phyloP scores from a whole-genome alignment of 2,888 invertebrate species.

The Carcina quercana region DNA sequence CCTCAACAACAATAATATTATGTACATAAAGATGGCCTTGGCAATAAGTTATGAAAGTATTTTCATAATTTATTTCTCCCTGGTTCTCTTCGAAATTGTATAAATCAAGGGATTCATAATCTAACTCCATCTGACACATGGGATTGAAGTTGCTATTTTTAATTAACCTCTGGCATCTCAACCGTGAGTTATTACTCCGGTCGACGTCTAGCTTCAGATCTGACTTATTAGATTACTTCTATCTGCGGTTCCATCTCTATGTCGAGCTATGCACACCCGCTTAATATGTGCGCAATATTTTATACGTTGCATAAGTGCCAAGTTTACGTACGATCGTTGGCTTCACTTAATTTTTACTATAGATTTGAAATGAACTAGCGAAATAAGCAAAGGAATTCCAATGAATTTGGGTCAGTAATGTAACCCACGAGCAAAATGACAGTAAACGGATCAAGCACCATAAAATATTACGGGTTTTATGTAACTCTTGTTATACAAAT shows the following conservation, averaged over 20 bases:
- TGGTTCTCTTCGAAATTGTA: constrained; percentile 27
- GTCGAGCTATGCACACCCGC: constrained; percentile 31
- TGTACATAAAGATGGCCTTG: constrained; percentile 1
- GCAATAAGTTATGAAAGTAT: neutral
- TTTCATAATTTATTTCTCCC: neutral
- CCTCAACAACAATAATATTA: constrained; percentile 12
- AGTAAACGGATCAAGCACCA: constrained; percentile 54
- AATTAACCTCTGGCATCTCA: constrained; percentile 71
- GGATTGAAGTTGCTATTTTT: constrained; percentile 71
- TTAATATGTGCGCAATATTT: constrained; percentile 67
- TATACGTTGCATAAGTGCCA: constrained; percentile 57
- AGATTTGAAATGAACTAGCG: constrained; percentile 45
- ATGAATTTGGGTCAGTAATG: constrained; percentile 34
- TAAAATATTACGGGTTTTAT: constrained; percentile 51
- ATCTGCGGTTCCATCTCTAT: constrained; percentile 60
- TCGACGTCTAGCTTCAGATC: constrained; percentile 65
- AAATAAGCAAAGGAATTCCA: too few species aligned
- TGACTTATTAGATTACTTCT: constrained; percentile 72
- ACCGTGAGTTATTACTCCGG: constrained; percentile 63
- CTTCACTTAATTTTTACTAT: constrained; percentile 48
- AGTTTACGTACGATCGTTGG: constrained; percentile 50
- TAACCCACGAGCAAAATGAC: constrained; percentile 33
- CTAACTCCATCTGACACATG: constrained; percentile 54
- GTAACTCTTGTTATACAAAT: constrained; percentile 53
- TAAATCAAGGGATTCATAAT: constrained; percentile 50